Conservation (phyloP, 2,888 invertebrate species). For the Epistrophe eligans region DNA sequence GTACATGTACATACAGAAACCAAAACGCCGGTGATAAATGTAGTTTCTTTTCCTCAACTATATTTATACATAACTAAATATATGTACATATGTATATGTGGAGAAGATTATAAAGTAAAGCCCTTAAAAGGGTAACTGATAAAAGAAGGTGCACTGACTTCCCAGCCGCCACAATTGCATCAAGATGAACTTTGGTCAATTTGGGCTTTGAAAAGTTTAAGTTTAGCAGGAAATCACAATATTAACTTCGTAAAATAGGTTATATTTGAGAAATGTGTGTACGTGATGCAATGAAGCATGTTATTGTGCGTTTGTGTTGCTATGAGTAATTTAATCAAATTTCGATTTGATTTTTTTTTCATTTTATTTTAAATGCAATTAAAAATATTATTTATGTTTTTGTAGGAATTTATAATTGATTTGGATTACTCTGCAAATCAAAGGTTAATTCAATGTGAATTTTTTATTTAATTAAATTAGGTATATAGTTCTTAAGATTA, state of each 20-base stretch:
- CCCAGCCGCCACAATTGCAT: neutral
- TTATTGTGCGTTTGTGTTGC: neutral
- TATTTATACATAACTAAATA: neutral
- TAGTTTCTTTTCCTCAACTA: neutral
- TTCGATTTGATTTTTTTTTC: neutral
- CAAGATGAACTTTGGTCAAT: constrained; percentile 22
- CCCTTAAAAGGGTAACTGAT: neutral
- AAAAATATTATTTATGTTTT: neutral
- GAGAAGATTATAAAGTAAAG: neutral
- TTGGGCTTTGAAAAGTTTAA: too few species aligned
- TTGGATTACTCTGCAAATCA: neutral
- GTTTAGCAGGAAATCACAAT: neutral
- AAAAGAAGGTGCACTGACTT: constrained; percentile 9
- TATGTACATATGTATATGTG: neutral
- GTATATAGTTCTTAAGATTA: neutral
- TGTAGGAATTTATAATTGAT: neutral
- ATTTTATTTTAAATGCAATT: neutral
- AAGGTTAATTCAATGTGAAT: constrained; percentile 19
- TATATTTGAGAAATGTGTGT: neutral
- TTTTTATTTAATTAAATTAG: neutral
- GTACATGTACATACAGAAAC: neutral
- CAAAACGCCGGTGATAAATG: constrained; percentile 7
- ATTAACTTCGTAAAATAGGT: neutral
- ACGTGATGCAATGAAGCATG: constrained; percentile 32
- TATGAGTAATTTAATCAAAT: constrained; percentile 1